A percentile compares a stretch with the other conserved stretches of the same genome.
Conservation (phyloP, 2,797 vertebrate genomes). For the Diplodus sargus region DNA sequence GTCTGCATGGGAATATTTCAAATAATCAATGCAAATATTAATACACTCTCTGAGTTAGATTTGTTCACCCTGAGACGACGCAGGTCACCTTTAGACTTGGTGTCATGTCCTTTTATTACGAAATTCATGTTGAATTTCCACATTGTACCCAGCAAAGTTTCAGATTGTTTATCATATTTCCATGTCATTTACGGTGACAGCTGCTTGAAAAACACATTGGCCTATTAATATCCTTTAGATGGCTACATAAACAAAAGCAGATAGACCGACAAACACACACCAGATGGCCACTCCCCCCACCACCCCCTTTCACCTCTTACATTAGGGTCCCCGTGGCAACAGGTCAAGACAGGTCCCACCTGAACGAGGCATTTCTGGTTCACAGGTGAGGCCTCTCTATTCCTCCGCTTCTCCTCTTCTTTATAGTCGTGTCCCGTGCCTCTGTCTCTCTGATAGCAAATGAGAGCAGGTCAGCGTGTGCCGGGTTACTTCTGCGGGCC, state of each 20-base stretch:
- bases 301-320: conserved; percentile 59
- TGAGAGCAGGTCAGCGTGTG: conserved; percentile 76
- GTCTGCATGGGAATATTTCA: too few relatives aligned
- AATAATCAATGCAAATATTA: too few relatives aligned
- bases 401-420: conserved; percentile 58
- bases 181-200: conserved; percentile 40
- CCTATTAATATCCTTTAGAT: conserved; percentile 49
- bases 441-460: conserved; percentile 63
- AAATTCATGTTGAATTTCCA: neutral
- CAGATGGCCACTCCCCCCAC: conserved; percentile 74
- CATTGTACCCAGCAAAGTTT: conserved; percentile 6
- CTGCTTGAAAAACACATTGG: conserved; percentile 50
- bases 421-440: conserved; percentile 57
- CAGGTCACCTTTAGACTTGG: neutral
- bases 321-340: conserved; percentile 77
- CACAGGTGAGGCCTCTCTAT: conserved; percentile 79
- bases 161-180: conserved; percentile 14
- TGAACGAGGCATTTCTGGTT: conserved; percentile 76
- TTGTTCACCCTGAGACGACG: too few relatives aligned
- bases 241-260: conserved; percentile 52
- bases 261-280: conserved; percentile 52
- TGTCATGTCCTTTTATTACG: neutral
- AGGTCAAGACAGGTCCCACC: conserved; percentile 84
- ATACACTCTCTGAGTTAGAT: too few relatives aligned
- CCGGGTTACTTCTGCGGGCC: conserved; percentile 72